phyloP scores from a whole-genome alignment of 2,797 vertebrate genomes.

The Aeoliscus strigatus region DNA sequence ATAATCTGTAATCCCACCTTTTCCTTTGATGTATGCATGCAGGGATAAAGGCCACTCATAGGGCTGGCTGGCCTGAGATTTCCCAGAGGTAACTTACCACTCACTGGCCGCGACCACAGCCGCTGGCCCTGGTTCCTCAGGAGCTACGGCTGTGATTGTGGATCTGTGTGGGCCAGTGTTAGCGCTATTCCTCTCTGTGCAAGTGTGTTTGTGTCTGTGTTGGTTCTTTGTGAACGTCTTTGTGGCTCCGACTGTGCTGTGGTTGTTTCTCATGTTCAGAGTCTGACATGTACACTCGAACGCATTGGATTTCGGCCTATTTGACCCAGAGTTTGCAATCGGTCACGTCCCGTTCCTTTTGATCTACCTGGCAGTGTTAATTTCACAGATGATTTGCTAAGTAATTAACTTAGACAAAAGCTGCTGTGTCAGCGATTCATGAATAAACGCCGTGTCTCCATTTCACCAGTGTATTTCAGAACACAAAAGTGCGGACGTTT shows the following conservation, averaged over 20 bases:
- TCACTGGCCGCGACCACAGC: slow-evolving; percentile 73
- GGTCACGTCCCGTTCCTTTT: slow-evolving; percentile 52
- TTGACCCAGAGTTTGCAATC: slow-evolving; percentile 45
- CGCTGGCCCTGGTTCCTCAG: slow-evolving; percentile 62
- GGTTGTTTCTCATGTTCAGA: slow-evolving; percentile 57
- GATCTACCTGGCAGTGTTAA: slow-evolving; percentile 63
- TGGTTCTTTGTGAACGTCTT: slow-evolving; percentile 55
- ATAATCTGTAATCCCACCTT: slow-evolving; percentile 81
- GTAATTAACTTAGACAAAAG: slow-evolving; percentile 50
- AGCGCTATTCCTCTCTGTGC: slow-evolving; percentile 72
- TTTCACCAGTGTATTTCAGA: slow-evolving; percentile 21
- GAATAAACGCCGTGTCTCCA: slow-evolving; percentile 19
- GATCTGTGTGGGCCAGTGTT: slow-evolving; percentile 70
- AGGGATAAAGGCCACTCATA: slow-evolving; percentile 81
- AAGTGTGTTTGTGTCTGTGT: slow-evolving; percentile 52
- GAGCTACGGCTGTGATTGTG: slow-evolving; percentile 68
- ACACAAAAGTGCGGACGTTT: too few species aligned
- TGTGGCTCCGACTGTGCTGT: slow-evolving; percentile 71
- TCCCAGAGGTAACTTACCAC: slow-evolving; percentile 80
- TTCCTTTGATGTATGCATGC: slow-evolving; percentile 85
- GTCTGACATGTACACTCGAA: slow-evolving; percentile 47
- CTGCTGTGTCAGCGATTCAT: slow-evolving; percentile 22
- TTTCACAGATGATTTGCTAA: slow-evolving; percentile 62
- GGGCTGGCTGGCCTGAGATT: slow-evolving; percentile 78
- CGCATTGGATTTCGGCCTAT: slow-evolving; percentile 37